These are phyloP conservation scores for Meda fulgida DNA, from an alignment of 2,797 vertebrate species.

Conservation along the genomic window DNA sequence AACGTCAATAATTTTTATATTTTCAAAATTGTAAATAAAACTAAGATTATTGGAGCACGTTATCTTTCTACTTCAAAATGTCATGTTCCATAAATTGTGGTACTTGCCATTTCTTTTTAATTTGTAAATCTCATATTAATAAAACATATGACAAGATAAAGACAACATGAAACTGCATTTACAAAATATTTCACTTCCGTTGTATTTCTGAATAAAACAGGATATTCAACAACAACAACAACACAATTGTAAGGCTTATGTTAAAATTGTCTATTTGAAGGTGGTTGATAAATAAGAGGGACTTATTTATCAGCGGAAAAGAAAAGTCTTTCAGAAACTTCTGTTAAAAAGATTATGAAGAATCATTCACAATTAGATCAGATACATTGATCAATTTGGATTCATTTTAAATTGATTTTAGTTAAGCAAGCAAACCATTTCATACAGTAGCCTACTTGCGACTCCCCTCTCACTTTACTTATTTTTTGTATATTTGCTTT, in stretches of 20 bases:
- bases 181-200: neutral
- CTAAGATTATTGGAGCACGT: too few relatives aligned
- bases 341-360: neutral
- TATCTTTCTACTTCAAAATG: too few relatives aligned
- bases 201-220: neutral
- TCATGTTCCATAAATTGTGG: too few relatives aligned
- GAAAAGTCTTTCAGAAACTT: conserved; percentile 1
- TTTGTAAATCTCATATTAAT: too few relatives aligned
- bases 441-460: too few relatives aligned
- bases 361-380: neutral
- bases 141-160: neutral
- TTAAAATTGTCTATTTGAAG: neutral
- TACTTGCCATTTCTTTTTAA: too few relatives aligned
- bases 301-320: neutral
- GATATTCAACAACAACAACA: neutral
- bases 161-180: neutral
- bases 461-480: too few relatives aligned
- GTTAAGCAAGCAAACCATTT: neutral
- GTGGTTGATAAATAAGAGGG: neutral
- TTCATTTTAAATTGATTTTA: neutral
- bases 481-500: neutral
- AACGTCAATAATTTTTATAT: too few relatives aligned
- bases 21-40: too few relatives aligned
- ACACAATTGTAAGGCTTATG: neutral
- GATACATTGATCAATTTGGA: neutral